phyloP scores from a whole-genome alignment of 2,888 invertebrate species.

The Apocheima hispidaria region DNA sequence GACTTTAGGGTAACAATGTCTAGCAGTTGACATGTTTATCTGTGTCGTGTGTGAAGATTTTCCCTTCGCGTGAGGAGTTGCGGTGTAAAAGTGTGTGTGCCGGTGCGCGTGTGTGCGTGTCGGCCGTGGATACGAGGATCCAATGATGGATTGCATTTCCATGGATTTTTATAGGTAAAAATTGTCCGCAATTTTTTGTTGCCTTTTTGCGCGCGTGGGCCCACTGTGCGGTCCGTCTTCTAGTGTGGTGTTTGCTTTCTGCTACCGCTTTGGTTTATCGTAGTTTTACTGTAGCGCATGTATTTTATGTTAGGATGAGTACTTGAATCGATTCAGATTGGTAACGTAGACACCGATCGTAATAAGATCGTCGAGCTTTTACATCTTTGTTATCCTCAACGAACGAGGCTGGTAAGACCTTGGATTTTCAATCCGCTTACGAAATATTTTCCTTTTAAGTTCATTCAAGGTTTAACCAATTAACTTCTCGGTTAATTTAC shows the following conservation, averaged over 20 bases:
- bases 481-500: slow-evolving; percentile 10
- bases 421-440: slow-evolving; percentile 62
- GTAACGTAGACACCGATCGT: slow-evolving; percentile 54
- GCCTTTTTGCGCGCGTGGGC: slow-evolving; percentile 57
- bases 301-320: slow-evolving; percentile 59
- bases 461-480: slow-evolving; percentile 51
- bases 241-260: slow-evolving; percentile 42
- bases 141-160: slow-evolving; percentile 85
- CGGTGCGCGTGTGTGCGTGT: slow-evolving; percentile 73
- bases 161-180: slow-evolving; percentile 83
- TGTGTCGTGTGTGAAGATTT: slow-evolving; percentile 87
- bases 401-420: slow-evolving; percentile 67
- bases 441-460: slow-evolving; percentile 65
- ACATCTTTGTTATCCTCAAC: slow-evolving; percentile 62
- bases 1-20: slow-evolving; percentile 85
- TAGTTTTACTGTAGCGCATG: slow-evolving; percentile 55
- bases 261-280: slow-evolving; percentile 67
- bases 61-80: slow-evolving; percentile 86
- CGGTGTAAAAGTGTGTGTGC: slow-evolving; percentile 78
- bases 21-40: slow-evolving; percentile 86
- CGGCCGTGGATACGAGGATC: slow-evolving; percentile 75
- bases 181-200: slow-evolving; percentile 67
- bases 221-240: slow-evolving; percentile 56
- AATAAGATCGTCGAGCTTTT: slow-evolving; percentile 55
- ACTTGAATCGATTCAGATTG: slow-evolving; percentile 66